Evolutionary conservation across 2,797 vertebrate species (phyloP).

Genomic region (Clamator glandarius): DNA sequence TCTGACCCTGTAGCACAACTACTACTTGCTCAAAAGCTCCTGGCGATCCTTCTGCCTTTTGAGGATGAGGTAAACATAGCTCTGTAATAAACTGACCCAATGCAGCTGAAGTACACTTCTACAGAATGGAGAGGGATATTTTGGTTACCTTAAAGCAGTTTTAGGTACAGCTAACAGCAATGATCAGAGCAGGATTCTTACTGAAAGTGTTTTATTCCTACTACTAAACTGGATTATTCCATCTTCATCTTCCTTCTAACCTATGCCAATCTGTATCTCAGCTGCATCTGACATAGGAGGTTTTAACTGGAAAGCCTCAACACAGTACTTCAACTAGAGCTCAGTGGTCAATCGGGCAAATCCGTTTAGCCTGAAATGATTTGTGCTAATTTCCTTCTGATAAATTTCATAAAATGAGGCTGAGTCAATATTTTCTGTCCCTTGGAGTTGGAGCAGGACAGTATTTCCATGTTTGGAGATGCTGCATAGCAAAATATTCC

Average conservation of each 20-base stretch:
- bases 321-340: not conserved
- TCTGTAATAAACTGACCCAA: not conserved
- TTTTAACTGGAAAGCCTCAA: not conserved
- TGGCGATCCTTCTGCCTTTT: not conserved
- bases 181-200: not conserved
- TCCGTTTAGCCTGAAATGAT: not conserved
- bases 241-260: not conserved
- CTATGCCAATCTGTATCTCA: not conserved
- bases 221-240: not conserved
- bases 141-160: not conserved
- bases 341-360: not conserved
- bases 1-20: too few relatives aligned
- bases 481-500: slow-evolving; percentile 4
- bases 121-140: not conserved
- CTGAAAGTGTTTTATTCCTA: not conserved
- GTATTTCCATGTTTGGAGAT: slow-evolving; percentile 4
- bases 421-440: not conserved
- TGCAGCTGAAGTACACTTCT: not conserved
- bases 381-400: not conserved
- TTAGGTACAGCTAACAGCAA: not conserved
- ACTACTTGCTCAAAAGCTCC: too few relatives aligned
- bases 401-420: not conserved
- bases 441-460: not conserved
- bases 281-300: not conserved
- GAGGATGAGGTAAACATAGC: not conserved